A percentile compares a stretch with the other conserved stretches of the same genome.
phyloP scores from a whole-genome alignment of 2,797 vertebrate species.

The Eutrigla gurnardus region DNA sequence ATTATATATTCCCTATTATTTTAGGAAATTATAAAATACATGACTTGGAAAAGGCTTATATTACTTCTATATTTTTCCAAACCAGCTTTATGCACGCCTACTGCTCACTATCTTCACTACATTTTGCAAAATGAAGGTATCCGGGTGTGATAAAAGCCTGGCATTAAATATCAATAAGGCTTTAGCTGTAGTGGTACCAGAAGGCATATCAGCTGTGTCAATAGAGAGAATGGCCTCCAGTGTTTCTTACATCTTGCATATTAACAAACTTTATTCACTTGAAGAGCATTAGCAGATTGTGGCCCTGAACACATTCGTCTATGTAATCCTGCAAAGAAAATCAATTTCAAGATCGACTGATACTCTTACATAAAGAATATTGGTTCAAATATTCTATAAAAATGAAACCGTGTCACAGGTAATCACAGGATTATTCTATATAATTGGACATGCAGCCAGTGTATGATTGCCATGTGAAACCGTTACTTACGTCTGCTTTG shows the following conservation, averaged over 20 bases:
- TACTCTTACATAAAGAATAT: slow-evolving; percentile 12
- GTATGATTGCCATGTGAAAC: background rate
- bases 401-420: background rate
- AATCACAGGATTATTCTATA: slow-evolving; percentile 6
- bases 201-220: slow-evolving; percentile 37
- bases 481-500: slow-evolving; percentile 13
- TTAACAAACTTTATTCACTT: slow-evolving; percentile 41
- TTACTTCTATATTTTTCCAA: background rate
- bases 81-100: slow-evolving; percentile 4
- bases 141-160: slow-evolving; percentile 16
- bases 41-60: background rate
- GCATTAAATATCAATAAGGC: slow-evolving; percentile 36
- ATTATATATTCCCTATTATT: background rate
- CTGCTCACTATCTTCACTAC: background rate
- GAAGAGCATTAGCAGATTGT: slow-evolving; percentile 15
- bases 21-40: slow-evolving; percentile 1
- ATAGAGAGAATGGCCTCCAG: slow-evolving; percentile 24
- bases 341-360: slow-evolving; percentile 51
- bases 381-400: background rate
- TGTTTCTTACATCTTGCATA: slow-evolving; percentile 36
- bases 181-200: slow-evolving; percentile 14
- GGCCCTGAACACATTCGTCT: slow-evolving; percentile 33
- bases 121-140: slow-evolving; percentile 7
- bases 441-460: slow-evolving; percentile 4
- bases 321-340: slow-evolving; percentile 42